Base-by-base conservation (phyloP, 2,888 invertebrate species). In the Epinotia bilunana region DNA sequence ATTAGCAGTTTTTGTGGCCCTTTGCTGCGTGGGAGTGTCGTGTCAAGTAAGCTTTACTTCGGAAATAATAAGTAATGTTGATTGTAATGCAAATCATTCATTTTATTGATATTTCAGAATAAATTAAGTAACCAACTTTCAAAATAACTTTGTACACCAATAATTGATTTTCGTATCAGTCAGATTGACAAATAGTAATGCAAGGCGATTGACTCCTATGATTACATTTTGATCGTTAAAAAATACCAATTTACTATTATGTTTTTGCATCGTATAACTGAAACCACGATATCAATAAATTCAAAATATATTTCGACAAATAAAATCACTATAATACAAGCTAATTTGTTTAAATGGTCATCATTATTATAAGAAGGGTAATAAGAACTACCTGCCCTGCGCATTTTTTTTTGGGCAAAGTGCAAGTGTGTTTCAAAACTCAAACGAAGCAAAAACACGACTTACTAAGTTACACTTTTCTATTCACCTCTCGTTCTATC, bases 1-100 rank as follows among this genome's bases (percentile, higher is more conserved):
- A 85, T 85, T 86, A 85, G 84, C 80, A 78, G 81, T 80, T 79
- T 81, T 81, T 82, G 76, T 80, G 77, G 64, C 58, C 75, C 64
- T 73, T 16, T 73, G 79, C 78, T 72, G 83, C 80, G 83, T 86
- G 87, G 86, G 77, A 76, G 75, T 71, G n/a, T 60, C 63, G 28
- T 72, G 71, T 74, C 64, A 53, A 71, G 65, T 74, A 49, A 72
- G 46, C 49, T 72, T 60, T 49, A 58, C 55, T 65, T 23, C 20
- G 49, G 28, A 20, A 23, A 69, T 33, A 46, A 61, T 62, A 53
- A 39, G 9, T 39, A 57, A 57, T 18, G 57, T 57, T 57, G 9
- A 57, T 57, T 57, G 4, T 12, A 57, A 57, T 57, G 5, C 20
- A 53, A 53, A 7, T 53, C 53, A 7, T n/a, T 6, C 7, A 1